These are phyloP conservation scores for Hydraecia micacea DNA, from an alignment of 2,888 invertebrate genomes.

Conservation along the genomic window DNA sequence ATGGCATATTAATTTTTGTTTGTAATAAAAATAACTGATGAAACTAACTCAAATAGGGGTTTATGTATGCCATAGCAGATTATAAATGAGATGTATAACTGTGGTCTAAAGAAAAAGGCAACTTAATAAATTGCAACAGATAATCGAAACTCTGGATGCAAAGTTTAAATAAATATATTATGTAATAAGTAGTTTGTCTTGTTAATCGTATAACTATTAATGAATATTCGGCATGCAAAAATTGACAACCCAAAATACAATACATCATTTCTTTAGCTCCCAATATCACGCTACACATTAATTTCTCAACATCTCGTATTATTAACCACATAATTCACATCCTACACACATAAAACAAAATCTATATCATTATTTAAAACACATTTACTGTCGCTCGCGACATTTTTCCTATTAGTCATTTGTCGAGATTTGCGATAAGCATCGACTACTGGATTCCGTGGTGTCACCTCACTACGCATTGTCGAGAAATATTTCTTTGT, in stretches of 20 bases:
- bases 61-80: background rate
- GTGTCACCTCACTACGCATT: slow-evolving; percentile 70
- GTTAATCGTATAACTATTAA: slow-evolving; percentile 2
- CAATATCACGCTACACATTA: slow-evolving; percentile 42
- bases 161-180: background rate
- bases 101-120: background rate
- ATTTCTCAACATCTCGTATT: slow-evolving; percentile 44
- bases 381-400: slow-evolving; percentile 63
- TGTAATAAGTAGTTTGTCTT: background rate
- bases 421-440: slow-evolving; percentile 71
- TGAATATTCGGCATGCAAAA: background rate
- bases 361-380: slow-evolving; percentile 63
- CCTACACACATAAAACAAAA: slow-evolving; percentile 65
- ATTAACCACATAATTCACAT: slow-evolving; percentile 60
- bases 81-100: background rate
- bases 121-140: background rate
- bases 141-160: background rate
- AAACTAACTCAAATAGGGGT: background rate
- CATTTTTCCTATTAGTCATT: slow-evolving; percentile 74
- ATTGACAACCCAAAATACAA: slow-evolving; percentile 27
- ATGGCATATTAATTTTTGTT: slow-evolving; percentile 1
- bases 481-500: slow-evolving; percentile 67
- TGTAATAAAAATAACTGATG: background rate
- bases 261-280: slow-evolving; percentile 31
- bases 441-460: slow-evolving; percentile 76